Percentiles rank a stretch among this genome's conserved stretches.
Conservation (phyloP, 2,113 vertebrate species). For the Peucedramus taeniatus region DNA sequence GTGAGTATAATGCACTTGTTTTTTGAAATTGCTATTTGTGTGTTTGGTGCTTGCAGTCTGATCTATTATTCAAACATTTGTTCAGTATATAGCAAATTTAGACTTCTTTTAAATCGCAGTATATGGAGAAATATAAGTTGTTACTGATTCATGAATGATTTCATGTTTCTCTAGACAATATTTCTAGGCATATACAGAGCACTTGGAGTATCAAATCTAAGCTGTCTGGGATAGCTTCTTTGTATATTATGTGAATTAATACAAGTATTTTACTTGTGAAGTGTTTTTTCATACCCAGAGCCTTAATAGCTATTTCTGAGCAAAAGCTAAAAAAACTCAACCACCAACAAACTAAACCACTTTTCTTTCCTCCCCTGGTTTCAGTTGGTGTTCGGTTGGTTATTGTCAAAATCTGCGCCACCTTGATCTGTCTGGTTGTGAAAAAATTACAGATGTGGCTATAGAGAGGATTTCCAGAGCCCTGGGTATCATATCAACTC, state of each 20-base stretch:
- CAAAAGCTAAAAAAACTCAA: neutral
- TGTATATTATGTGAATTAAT: neutral
- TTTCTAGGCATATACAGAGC: neutral
- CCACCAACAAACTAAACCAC: neutral
- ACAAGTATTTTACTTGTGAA: neutral
- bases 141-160: neutral
- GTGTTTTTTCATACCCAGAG: neutral
- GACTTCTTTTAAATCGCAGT: neutral
- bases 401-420: conserved; percentile 83
- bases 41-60: neutral
- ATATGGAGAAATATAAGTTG: neutral
- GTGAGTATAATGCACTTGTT: neutral
- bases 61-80: neutral
- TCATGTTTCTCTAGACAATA: neutral
- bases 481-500: conserved; percentile 77
- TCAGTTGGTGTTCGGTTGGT: conserved; percentile 85
- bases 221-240: neutral
- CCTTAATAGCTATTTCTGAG: neutral
- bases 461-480: conserved; percentile 86
- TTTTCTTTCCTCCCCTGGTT: neutral
- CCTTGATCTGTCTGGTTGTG: conserved; percentile 94
- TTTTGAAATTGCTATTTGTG: neutral
- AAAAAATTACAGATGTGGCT: conserved; percentile 88
- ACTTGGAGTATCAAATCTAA: neutral
- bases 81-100: neutral